Conservation (phyloP, 64 coral and sea anemone species). For the Dendrophyllia cribrosa region DNA sequence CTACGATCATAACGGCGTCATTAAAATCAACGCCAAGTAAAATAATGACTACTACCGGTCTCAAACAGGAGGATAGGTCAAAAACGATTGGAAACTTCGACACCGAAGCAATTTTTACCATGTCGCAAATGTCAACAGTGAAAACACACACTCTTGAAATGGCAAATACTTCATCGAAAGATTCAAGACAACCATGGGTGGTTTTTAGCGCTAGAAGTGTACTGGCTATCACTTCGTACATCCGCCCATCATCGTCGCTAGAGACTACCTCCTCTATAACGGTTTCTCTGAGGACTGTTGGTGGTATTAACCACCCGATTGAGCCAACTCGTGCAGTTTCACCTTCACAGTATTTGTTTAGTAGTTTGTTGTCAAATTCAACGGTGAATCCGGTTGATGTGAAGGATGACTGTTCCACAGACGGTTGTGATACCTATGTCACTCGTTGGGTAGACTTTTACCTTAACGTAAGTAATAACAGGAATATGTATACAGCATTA, state of each 20-base stretch:
- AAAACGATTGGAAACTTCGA: background rate
- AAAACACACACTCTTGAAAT: background rate
- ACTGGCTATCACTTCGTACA: background rate
- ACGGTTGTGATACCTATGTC: constrained; percentile 24
- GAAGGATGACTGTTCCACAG: background rate
- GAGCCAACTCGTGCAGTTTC: background rate
- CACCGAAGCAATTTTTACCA: background rate
- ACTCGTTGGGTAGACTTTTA: constrained; percentile 68
- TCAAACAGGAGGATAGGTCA: background rate
- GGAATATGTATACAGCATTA: background rate
- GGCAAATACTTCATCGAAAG: background rate
- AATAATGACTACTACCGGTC: background rate
- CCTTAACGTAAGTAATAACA: constrained; percentile 53
- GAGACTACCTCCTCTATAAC: background rate
- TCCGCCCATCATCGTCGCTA: background rate
- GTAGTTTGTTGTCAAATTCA: background rate
- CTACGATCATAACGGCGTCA: background rate
- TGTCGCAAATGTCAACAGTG: background rate
- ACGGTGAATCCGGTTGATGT: background rate
- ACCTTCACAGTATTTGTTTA: background rate
- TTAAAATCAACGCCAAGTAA: background rate
- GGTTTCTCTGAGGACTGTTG: background rate
- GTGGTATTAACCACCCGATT: background rate
- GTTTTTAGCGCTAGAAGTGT: background rate
- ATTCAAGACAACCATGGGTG: background rate